These are phyloP conservation scores for Sinotaia quadrata DNA, from an alignment of 2,888 invertebrate species.

Conservation along the genomic window DNA sequence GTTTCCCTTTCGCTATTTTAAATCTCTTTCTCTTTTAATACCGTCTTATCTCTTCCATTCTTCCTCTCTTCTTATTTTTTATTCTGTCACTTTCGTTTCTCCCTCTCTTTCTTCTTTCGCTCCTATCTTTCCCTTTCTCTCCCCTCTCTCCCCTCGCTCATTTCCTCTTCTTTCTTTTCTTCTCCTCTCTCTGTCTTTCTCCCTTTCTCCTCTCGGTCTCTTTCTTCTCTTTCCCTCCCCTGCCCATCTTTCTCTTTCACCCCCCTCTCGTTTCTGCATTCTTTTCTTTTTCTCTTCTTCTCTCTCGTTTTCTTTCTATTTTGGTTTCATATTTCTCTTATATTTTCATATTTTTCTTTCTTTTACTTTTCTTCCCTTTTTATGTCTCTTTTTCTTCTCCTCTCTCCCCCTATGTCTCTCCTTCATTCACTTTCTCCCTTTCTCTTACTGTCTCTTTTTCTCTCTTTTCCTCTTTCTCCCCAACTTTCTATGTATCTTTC, in stretches of 20 bases:
- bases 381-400: neutral
- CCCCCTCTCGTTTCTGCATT: neutral
- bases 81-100: no score
- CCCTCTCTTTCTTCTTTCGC: no score
- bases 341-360: neutral
- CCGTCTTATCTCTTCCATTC: no score
- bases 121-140: neutral
- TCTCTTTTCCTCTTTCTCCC: no score
- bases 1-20: no score
- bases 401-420: neutral
- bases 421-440: no score
- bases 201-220: neutral
- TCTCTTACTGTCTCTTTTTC: no score
- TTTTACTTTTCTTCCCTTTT: neutral
- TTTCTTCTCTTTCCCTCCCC: neutral
- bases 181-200: slow-evolving; percentile 5
- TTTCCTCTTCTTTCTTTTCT: no score
- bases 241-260: neutral
- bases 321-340: neutral
- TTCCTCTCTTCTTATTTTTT: no score
- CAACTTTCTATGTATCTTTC: no score
- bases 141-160: neutral
- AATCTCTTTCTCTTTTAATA: no score
- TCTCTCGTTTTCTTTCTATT: slow-evolving; percentile 7
- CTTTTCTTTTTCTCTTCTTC: neutral